Percentiles rank a stretch among this genome's conserved stretches.
These are phyloP conservation scores for Carassius auratus DNA, from an alignment of 2,113 vertebrate species.

Conservation along the genomic window DNA sequence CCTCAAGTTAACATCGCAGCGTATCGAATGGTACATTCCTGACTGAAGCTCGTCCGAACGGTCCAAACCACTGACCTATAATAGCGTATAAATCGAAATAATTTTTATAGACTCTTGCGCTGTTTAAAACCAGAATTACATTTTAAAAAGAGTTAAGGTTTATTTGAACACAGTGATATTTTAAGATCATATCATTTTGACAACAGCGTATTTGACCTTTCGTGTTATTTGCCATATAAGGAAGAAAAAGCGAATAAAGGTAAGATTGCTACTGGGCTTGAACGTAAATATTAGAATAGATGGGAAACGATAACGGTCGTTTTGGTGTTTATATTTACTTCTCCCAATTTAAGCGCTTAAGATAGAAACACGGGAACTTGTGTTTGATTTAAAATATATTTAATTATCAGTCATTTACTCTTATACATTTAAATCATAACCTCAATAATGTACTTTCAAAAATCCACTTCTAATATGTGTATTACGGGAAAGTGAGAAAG, in stretches of 20 bases:
- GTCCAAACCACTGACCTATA: too few relatives aligned
- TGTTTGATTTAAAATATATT: not conserved
- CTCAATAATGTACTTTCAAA: fast-evolving
- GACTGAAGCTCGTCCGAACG: not conserved
- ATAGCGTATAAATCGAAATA: not conserved
- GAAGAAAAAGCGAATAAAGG: constrained; percentile 56
- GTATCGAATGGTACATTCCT: constrained; percentile 1
- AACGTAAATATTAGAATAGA: constrained; percentile 26
- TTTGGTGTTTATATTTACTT: not conserved
- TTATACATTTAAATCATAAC: not conserved
- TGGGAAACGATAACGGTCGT: constrained; percentile 5
- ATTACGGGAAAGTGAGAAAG: constrained; percentile 59
- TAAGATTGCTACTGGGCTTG: constrained; percentile 22
- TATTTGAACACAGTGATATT: not conserved
- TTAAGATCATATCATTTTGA: not conserved
- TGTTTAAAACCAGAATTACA: not conserved
- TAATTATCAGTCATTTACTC: not conserved
- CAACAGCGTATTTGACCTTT: not conserved
- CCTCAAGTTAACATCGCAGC: not conserved
- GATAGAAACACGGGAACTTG: not conserved
- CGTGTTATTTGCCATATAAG: constrained; percentile 56
- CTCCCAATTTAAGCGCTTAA: not conserved
- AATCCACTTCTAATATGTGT: not conserved
- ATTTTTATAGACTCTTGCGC: not conserved
- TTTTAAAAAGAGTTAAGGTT: not conserved